These are phyloP conservation scores for Chionodraco myersi DNA, from an alignment of 2,113 vertebrate species.

Conservation along the genomic window DNA sequence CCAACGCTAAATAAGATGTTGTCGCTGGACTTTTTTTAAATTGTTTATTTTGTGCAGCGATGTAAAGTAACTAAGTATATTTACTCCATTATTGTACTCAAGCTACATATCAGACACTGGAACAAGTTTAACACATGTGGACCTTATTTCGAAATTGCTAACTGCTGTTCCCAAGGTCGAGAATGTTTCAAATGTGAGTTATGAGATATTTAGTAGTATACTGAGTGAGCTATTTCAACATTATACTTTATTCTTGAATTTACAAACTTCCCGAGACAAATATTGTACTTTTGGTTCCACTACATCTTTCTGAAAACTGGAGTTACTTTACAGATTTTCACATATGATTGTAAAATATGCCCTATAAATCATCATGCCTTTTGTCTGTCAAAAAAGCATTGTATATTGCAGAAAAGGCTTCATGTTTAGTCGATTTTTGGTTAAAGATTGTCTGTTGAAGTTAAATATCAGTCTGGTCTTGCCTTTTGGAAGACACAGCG, in stretches of 20 bases:
- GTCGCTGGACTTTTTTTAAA: background rate
- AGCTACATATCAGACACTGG: background rate
- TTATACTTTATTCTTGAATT: background rate
- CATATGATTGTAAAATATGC: background rate
- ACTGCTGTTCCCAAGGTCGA: background rate
- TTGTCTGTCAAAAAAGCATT: conserved; percentile 11
- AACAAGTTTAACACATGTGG: background rate
- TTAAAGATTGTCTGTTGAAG: conserved; percentile 62
- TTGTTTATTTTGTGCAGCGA: background rate
- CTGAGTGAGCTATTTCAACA: background rate
- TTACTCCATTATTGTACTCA: background rate
- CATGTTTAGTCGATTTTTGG: conserved; percentile 37
- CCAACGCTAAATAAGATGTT: background rate
- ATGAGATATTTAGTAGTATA: background rate
- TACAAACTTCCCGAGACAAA: background rate
- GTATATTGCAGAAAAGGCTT: conserved; percentile 5
- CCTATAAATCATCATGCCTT: background rate
- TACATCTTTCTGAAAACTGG: background rate
- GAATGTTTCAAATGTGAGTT: background rate
- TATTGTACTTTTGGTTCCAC: background rate
- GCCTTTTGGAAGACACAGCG: conserved; percentile 30
- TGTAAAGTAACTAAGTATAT: background rate
- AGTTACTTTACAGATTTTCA: background rate
- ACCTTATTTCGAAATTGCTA: too few relatives aligned
- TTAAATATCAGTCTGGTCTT: conserved; percentile 71